Conservation (phyloP, 2,113 vertebrate genomes). For the Donacobius atricapilla region DNA sequence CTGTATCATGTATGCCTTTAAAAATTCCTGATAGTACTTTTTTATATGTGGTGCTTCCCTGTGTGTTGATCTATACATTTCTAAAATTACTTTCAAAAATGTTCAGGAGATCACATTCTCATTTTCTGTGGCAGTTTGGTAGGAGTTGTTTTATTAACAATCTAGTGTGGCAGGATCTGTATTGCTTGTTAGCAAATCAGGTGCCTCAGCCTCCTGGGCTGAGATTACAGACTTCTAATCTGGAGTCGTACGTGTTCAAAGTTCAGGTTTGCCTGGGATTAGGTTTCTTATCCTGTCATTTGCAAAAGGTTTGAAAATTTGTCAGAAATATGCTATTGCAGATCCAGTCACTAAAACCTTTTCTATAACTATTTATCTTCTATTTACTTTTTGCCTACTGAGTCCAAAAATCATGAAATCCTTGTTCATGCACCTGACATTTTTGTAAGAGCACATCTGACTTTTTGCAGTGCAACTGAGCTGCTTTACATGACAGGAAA, state of each 20-base stretch:
- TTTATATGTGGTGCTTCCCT: background rate
- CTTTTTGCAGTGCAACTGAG: rapidly evolving
- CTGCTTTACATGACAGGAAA: background rate
- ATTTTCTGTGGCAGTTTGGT: background rate
- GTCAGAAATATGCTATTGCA: background rate
- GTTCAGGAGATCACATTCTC: background rate
- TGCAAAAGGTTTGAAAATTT: background rate
- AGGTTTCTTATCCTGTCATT: background rate
- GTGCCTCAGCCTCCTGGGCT: background rate
- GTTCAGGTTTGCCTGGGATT: background rate
- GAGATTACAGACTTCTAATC: background rate
- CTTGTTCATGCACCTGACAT: background rate
- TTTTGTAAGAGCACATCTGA: background rate
- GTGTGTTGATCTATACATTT: background rate
- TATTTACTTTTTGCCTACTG: background rate
- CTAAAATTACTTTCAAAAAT: background rate
- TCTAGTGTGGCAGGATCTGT: background rate
- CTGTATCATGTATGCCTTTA: background rate
- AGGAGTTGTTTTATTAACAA: background rate
- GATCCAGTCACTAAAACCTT: background rate
- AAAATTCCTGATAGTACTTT: background rate
- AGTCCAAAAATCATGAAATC: background rate
- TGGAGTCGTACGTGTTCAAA: background rate
- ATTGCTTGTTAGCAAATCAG: background rate
- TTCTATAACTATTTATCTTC: background rate